These are phyloP conservation scores for Bombycilla garrulus DNA, from an alignment of 2,113 vertebrate genomes.

Conservation along the genomic window DNA sequence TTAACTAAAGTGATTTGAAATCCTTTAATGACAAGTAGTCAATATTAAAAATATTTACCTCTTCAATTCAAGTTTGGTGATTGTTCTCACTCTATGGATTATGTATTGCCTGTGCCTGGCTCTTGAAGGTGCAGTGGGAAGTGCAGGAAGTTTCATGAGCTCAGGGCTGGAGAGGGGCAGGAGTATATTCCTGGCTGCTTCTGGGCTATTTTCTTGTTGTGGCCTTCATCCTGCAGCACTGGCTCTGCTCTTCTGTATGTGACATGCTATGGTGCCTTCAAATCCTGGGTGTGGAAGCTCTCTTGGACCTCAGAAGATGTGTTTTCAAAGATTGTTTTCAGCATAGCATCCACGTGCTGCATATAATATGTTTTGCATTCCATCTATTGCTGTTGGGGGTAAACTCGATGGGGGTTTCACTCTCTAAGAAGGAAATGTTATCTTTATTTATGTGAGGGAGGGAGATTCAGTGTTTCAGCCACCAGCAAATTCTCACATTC, in stretches of 20 bases:
- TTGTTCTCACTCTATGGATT: neutral
- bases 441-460: neutral
- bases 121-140: neutral
- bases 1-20: neutral
- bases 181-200: neutral
- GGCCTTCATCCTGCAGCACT: constrained; percentile 18
- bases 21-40: neutral
- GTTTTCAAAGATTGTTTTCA: constrained; percentile 4
- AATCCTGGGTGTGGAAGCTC: constrained; percentile 32
- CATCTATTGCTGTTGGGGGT: neutral
- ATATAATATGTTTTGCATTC: neutral
- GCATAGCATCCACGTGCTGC: neutral
- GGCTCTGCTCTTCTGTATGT: neutral
- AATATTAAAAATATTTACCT: neutral
- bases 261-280: constrained; percentile 28
- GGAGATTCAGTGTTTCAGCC: neutral
- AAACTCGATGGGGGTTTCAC: neutral
- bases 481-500: neutral
- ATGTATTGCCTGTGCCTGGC: neutral
- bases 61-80: neutral
- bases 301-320: neutral
- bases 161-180: neutral
- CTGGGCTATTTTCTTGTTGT: constrained; percentile 33
- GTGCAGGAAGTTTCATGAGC: neutral
- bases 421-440: neutral